phyloP scores from a whole-genome alignment of 2,113 vertebrate species.

The Mesitornis unicolor region DNA sequence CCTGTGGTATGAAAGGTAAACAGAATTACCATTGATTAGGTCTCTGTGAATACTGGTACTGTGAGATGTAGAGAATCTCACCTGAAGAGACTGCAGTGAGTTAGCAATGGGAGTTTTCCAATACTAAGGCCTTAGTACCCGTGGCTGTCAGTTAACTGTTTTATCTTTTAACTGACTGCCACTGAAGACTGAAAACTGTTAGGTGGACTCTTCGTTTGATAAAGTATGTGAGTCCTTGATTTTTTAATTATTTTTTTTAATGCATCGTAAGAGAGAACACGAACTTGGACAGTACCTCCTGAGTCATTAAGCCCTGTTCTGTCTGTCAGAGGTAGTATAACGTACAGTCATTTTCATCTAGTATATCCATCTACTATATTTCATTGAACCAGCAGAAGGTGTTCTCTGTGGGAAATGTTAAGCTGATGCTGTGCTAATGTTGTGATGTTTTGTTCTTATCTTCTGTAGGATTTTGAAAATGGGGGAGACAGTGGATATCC shows the following conservation, averaged over 20 bases:
- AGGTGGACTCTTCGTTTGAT: not conserved
- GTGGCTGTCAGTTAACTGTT: not conserved
- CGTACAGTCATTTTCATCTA: not conserved
- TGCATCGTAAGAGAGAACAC: not conserved
- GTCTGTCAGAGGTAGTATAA: not conserved
- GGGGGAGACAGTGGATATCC: conserved; percentile 95
- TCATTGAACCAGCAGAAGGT: not conserved
- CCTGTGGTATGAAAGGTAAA: not conserved
- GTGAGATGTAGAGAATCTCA: not conserved
- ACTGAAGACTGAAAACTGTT: not conserved
- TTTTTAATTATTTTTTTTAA: not conserved
- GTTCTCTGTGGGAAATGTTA: not conserved
- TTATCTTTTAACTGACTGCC: not conserved
- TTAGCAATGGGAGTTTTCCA: not conserved
- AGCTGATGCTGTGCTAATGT: not conserved
- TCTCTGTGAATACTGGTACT: not conserved
- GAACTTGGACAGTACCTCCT: not conserved
- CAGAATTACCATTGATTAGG: not conserved
- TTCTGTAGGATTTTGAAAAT: conserved; percentile 84
- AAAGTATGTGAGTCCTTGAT: not conserved
- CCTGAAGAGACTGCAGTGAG: not conserved
- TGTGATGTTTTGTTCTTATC: not conserved
- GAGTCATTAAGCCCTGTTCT: not conserved
- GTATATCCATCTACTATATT: not conserved
- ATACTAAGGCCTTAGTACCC: not conserved